Percentiles rank a stretch among this genome's conserved stretches.
phyloP scores from a whole-genome alignment of 2,797 vertebrate species.

The Dendrocincla fuliginosa region DNA sequence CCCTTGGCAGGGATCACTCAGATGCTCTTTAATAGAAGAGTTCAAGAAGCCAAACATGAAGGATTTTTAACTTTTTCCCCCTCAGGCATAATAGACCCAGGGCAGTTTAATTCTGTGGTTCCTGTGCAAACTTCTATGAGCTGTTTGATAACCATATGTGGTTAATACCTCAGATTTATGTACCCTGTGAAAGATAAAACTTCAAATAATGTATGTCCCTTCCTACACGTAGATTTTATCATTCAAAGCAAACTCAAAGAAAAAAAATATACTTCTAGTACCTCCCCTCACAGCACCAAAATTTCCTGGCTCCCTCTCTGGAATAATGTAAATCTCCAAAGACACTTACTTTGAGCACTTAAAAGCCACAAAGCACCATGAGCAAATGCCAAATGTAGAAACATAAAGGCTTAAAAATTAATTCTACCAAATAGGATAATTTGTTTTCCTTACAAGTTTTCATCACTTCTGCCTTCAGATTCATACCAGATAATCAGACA shows the following conservation, averaged over 20 bases:
- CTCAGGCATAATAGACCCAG: neutral
- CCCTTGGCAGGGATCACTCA: neutral
- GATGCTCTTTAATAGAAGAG: neutral
- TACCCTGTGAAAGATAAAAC: neutral
- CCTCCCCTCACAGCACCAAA: neutral
- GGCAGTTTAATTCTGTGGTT: neutral
- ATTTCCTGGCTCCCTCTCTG: neutral
- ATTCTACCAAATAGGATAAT: neutral
- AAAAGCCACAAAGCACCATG: neutral
- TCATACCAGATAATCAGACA: neutral
- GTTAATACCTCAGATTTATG: neutral
- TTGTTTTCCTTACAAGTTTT: neutral
- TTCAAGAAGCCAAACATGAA: neutral
- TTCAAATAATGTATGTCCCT: neutral
- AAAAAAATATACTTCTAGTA: neutral
- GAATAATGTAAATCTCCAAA: neutral
- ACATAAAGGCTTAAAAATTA: neutral
- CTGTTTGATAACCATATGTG: neutral
- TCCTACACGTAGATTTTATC: neutral
- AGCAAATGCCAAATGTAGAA: neutral
- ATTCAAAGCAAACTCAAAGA: neutral
- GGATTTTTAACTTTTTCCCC: neutral
- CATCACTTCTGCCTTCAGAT: neutral
- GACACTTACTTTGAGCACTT: neutral
- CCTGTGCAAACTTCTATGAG: neutral